These are phyloP conservation scores for Acanthaster planci DNA, from an alignment of 35 echinoderm and acorn worm genomes.

Conservation along the genomic window DNA sequence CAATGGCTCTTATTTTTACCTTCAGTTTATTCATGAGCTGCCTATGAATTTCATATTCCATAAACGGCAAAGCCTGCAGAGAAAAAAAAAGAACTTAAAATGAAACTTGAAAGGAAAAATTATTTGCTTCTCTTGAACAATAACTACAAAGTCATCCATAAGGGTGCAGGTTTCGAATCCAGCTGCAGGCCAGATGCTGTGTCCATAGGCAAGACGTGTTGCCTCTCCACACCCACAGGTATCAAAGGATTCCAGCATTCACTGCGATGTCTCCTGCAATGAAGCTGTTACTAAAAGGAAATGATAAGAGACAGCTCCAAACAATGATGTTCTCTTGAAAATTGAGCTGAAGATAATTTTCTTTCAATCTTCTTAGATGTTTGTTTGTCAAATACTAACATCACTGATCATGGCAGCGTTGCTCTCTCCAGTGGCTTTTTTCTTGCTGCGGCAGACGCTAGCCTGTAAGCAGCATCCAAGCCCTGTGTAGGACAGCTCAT, in stretches of 20 bases:
- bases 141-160: no score
- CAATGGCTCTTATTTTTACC: constrained; percentile 66
- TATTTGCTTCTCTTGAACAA: not conserved
- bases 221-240: no score
- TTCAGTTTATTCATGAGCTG: constrained; percentile 94
- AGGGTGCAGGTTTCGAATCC: no score
- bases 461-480: constrained; percentile 85
- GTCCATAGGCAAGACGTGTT: not conserved
- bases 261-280: not conserved
- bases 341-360: no score
- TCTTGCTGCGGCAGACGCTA: constrained; percentile 84
- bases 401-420: constrained; percentile 92
- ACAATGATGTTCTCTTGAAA: no score
- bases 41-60: constrained; percentile 96
- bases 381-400: constrained; percentile 58
- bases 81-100: no score
- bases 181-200: no score
- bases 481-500: constrained; percentile 62
- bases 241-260: no score
- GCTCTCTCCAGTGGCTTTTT: constrained; percentile 77
- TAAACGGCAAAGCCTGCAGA: constrained; percentile 85
- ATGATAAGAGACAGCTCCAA: no score
- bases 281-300: not conserved
- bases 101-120: not conserved
- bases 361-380: not conserved